Evolutionary conservation across 2,797 vertebrate species (phyloP).

Genomic region (Manis pentadactyla): DNA sequence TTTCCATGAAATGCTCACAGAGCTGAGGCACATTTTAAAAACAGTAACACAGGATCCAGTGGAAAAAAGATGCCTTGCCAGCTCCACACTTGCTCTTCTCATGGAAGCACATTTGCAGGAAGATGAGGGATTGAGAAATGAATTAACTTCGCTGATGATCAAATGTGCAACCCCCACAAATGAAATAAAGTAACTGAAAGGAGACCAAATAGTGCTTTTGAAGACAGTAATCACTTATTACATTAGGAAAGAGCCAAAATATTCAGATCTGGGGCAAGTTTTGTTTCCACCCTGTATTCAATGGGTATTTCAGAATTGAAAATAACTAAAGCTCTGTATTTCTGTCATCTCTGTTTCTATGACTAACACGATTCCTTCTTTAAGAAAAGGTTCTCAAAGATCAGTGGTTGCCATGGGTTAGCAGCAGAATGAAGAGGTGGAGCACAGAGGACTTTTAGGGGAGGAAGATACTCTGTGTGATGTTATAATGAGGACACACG

Average conservation of each 20-base stretch:
- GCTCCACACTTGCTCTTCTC: background rate
- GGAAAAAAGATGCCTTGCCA: background rate
- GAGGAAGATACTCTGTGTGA: background rate
- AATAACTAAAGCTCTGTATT: background rate
- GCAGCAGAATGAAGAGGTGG: background rate
- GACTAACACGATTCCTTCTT: background rate
- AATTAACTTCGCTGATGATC: background rate
- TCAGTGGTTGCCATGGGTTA: background rate
- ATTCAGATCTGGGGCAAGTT: background rate
- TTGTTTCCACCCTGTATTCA: background rate
- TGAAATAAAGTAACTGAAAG: background rate
- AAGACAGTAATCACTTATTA: background rate
- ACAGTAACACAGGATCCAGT: background rate
- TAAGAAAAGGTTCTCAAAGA: background rate
- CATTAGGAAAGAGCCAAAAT: background rate
- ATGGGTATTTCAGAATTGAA: background rate
- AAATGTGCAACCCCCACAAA: background rate
- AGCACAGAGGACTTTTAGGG: background rate
- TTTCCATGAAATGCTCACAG: constrained; percentile 41
- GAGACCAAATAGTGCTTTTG: background rate
- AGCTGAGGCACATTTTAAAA: background rate
- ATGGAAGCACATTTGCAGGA: background rate
- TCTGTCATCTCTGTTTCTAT: constrained; percentile 6
- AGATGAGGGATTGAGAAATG: background rate
- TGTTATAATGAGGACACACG: background rate